These are phyloP conservation scores for Monomorium pharaonis DNA, from an alignment of 1,140 invertebrate genomes.

Conservation along the genomic window DNA sequence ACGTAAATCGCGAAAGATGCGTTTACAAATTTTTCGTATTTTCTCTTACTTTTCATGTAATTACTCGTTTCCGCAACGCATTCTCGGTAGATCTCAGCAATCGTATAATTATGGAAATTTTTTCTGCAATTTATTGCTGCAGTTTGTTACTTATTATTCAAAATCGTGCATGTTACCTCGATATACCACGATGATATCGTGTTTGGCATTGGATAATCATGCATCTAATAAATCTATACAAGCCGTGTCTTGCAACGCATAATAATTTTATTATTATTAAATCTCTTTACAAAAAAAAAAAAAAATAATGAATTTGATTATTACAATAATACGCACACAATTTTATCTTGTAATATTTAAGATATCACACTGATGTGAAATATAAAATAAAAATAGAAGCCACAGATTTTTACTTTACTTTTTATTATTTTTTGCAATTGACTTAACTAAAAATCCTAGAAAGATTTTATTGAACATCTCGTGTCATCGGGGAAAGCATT, in stretches of 20 bases:
- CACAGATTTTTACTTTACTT: neutral
- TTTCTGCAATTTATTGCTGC: neutral
- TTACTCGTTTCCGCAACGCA: neutral
- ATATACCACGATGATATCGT: neutral
- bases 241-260: neutral
- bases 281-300: neutral
- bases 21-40: neutral
- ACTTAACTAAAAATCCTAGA: neutral
- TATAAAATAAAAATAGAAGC: neutral
- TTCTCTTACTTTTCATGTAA: neutral
- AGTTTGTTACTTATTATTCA: neutral
- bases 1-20: neutral
- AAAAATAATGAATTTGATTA: neutral
- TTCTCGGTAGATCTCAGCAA: neutral
- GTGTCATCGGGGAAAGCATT: constrained; percentile 19
- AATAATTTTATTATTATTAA: neutral
- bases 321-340: neutral
- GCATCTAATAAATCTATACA: neutral
- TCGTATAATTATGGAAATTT: constrained; percentile 9
- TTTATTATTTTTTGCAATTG: neutral
- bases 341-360: neutral
- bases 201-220: neutral
- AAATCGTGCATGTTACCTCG: neutral
- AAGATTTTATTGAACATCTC: constrained; percentile 1
- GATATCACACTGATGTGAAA: neutral